phyloP scores from a whole-genome alignment of 1,140 invertebrate species.

The Orussus abietinus region DNA sequence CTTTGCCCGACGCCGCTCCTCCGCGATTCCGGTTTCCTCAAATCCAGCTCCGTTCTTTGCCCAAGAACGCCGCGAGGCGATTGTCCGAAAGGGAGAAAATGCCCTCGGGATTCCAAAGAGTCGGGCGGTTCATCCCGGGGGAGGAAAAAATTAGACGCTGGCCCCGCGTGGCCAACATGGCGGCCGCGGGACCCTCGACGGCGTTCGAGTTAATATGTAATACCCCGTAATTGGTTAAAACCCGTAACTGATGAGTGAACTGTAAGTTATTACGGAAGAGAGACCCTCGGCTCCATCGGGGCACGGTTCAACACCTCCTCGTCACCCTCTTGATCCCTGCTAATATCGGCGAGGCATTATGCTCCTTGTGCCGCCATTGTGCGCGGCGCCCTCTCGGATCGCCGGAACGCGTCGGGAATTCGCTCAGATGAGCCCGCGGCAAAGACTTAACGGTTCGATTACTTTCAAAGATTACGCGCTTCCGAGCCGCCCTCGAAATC shows the following conservation, averaged over 20 bases:
- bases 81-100: conserved; percentile 5
- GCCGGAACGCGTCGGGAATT: no score
- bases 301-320: conserved; percentile 54
- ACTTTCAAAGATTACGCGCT: no score
- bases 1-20: conserved; percentile 31
- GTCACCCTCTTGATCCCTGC: conserved; percentile 48
- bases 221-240: conserved; percentile 48
- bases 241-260: conserved; percentile 52
- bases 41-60: conserved; percentile 11
- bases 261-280: conserved; percentile 47
- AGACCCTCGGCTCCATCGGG: conserved; percentile 40
- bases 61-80: not conserved
- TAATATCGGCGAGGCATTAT: no score
- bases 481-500: no score
- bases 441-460: no score
- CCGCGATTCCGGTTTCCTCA: conserved; percentile 41
- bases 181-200: conserved; percentile 4
- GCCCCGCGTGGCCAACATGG: conserved; percentile 9
- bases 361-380: no score
- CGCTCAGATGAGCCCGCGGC: no score
- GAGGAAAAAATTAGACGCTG: conserved; percentile 9
- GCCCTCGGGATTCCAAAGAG: conserved; percentile 12
- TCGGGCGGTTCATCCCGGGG: conserved; percentile 25
- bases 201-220: conserved; percentile 18
- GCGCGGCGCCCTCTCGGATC: no score